Evolutionary conservation across 2,113 vertebrate genomes (phyloP), one percentile per base, ranked within the genome.

Genomic region (Rhegmatorhina hoffmannsi): DNA sequence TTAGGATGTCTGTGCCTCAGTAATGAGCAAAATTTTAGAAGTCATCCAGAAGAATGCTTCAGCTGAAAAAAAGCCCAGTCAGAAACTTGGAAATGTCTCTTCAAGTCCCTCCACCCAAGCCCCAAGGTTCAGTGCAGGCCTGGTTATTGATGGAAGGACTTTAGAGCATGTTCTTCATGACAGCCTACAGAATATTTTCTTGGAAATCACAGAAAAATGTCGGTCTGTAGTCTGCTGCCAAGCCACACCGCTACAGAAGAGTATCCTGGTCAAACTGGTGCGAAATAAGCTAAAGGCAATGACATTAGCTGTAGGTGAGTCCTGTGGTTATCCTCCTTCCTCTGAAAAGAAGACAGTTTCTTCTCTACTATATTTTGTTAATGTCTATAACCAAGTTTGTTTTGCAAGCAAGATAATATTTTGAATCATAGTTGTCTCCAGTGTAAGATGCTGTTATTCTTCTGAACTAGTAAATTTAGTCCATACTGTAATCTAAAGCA

Each of bases 171-270:
- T 97, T 19, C 96, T 99, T 85, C 98, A 98, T 17, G 97, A 98
- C 33, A 97, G 94, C 36, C 91, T 98, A 24, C 97, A 98, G 79
- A 96, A 38, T 34, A 46, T 75, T 49, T 99, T 99, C 92, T 94
- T 99, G 84, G 97, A 97, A 56, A 97, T 99, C 70, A 97, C 98
- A 6, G 81, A 88, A 44, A 80, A 75, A 60, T 98, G 98, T 78
- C 98, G 96, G 4, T 98, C 98, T 17, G 98, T 99, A 56, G 96
- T 99, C 85, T 99, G 98, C 95, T 99, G 98, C 95, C 97, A 94
- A 79, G 98, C 98, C 52, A 99, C 98, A 1, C 98, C 98, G 1
- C 96, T 99, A 66, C 98, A 99, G 97, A 99, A 99, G 91, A 99
- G 98, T n/a, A 92, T 98, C 63, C 97, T 99, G 92, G 98, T 99